Evolutionary conservation across 2,888 invertebrate species (phyloP).

Genomic region (Agapostemon virescens): DNA sequence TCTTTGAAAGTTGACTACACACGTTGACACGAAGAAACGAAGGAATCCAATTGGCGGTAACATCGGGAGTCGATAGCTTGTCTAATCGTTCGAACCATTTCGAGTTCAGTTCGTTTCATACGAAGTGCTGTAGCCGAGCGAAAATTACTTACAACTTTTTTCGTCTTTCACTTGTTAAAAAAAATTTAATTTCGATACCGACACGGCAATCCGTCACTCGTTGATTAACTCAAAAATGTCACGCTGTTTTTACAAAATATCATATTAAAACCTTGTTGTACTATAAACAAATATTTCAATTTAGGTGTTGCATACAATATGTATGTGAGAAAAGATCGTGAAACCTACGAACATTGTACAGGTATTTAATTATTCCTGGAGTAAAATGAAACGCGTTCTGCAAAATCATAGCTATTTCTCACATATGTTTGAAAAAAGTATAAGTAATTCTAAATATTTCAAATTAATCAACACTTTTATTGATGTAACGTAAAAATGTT

Average conservation of each 20-base stretch:
- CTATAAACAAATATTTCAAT: background rate
- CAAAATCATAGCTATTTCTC: background rate
- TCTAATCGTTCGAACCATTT: conserved; percentile 56
- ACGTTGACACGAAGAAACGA: conserved; percentile 1
- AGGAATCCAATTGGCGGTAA: conserved; percentile 20
- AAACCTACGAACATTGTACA: no score
- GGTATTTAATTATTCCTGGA: no score
- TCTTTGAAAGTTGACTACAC: conserved; percentile 14
- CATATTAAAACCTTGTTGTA: background rate
- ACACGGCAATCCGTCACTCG: background rate
- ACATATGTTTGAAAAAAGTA: background rate
- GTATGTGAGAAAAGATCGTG: no score
- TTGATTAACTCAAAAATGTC: background rate
- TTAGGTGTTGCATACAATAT: no score
- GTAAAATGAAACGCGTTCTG: background rate
- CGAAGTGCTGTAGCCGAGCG: conserved; percentile 9
- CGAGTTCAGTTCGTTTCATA: conserved; percentile 10
- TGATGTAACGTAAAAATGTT: background rate
- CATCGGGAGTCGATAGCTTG: conserved; percentile 53
- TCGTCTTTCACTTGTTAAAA: background rate
- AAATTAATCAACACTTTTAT: background rate
- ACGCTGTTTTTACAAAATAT: background rate
- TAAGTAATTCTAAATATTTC: background rate
- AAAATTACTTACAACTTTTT: conserved; percentile 7
- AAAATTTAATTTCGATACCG: background rate